Percentiles rank a stretch among this genome's conserved stretches.
These are phyloP conservation scores for Lamellibrachia luymesi DNA, from an alignment of 1,140 invertebrate genomes.

Conservation along the genomic window DNA sequence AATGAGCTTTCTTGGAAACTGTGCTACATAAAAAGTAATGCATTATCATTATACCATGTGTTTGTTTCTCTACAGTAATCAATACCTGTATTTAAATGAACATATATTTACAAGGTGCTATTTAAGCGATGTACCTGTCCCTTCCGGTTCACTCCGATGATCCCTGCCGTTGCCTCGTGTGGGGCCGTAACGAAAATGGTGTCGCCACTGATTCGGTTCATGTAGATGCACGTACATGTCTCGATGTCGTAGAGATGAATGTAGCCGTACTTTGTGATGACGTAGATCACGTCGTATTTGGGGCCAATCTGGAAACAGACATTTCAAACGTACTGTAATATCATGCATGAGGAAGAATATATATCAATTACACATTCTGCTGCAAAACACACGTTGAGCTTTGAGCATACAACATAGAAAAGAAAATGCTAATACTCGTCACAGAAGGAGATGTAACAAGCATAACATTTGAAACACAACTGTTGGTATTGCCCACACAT, in stretches of 20 bases:
- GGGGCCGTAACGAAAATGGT: constrained; percentile 99
- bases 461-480: too few species aligned
- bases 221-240: constrained; percentile 97
- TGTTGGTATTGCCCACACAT: too few species aligned
- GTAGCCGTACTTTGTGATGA: constrained; percentile 99
- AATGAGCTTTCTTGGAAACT: too few species aligned
- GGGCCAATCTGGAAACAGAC: constrained; percentile 61
- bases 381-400: too few species aligned
- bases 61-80: too few species aligned
- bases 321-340: not conserved
- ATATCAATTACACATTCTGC: too few species aligned
- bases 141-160: constrained; percentile 98
- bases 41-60: too few species aligned
- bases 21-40: too few species aligned
- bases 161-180: constrained; percentile 92
- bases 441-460: too few species aligned
- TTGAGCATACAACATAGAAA: too few species aligned
- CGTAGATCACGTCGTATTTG: constrained; percentile 97
- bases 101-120: not conserved
- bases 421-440: too few species aligned
- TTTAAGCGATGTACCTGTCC: constrained; percentile 70
- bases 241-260: constrained; percentile 99
- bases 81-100: not conserved
- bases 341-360: not conserved
- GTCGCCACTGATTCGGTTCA: constrained; percentile 98